Evolutionary conservation across 2,888 invertebrate genomes (phyloP).

Genomic region (Molanna angustata): DNA sequence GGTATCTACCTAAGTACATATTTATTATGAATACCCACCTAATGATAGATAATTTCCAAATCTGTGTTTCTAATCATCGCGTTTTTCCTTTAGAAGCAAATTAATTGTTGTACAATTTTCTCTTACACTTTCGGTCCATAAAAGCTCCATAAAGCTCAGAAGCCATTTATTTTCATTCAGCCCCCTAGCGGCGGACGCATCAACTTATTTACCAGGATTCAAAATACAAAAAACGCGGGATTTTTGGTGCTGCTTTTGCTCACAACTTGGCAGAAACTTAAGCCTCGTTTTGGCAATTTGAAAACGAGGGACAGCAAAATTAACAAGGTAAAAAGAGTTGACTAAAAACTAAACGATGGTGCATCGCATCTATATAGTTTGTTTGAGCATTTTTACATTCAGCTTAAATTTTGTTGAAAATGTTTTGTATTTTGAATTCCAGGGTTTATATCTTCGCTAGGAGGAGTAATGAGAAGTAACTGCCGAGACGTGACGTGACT

Average conservation of each 20-base stretch:
- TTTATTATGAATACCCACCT: too few species aligned
- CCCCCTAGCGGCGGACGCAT: background rate
- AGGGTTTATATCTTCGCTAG: slow-evolving; percentile 18
- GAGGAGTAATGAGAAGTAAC: slow-evolving; percentile 45
- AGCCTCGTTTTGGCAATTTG: background rate
- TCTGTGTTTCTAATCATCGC: too few species aligned
- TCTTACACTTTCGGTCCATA: background rate
- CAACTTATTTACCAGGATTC: slow-evolving; percentile 6
- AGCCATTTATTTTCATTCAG: slow-evolving; percentile 7
- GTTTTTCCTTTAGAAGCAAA: background rate
- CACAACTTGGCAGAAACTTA: slow-evolving; percentile 14
- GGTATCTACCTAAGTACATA: background rate
- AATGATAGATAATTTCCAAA: too few species aligned
- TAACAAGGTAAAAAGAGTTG: background rate
- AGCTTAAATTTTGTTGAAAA: slow-evolving; percentile 10
- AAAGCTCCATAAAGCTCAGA: background rate
- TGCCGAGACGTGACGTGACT: slow-evolving; percentile 43
- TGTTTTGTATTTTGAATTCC: background rate
- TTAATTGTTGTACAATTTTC: slow-evolving; percentile 4
- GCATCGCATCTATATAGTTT: too few species aligned
- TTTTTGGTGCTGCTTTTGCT: slow-evolving; percentile 10
- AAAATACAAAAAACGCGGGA: slow-evolving; percentile 6
- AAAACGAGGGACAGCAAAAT: background rate
- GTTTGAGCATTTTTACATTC: background rate
- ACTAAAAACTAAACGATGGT: too few species aligned